Percentiles rank a stretch among this genome's conserved stretches.
Evolutionary conservation across 2,888 invertebrate species (phyloP).

Genomic region (Hemicrepidius hirtus): DNA sequence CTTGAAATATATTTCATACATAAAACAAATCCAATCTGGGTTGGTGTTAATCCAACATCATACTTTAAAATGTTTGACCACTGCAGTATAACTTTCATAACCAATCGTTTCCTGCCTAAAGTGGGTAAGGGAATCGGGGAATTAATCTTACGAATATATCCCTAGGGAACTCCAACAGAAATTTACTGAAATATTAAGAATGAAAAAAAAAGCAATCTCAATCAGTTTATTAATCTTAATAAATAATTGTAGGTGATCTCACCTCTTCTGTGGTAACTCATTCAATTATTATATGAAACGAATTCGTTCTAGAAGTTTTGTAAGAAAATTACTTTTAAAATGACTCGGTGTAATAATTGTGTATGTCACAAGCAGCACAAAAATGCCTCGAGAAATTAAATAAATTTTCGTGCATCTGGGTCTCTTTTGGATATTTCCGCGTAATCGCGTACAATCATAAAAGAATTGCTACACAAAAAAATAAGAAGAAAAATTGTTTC

Average conservation of each 20-base stretch:
- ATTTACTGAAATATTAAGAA: conserved; percentile 22
- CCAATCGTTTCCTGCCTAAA: not conserved
- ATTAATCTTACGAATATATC: conserved; percentile 8
- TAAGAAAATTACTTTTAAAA: too few relatives aligned
- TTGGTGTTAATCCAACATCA: too few relatives aligned
- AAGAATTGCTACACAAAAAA: conserved; percentile 1
- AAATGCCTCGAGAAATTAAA: not conserved
- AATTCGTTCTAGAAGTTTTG: too few relatives aligned
- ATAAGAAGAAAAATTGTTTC: conserved; percentile 29
- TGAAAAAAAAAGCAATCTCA: not conserved
- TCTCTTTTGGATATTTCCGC: conserved; percentile 13
- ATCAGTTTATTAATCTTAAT: conserved; percentile 11
- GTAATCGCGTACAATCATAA: conserved; percentile 11
- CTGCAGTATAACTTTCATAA: too few relatives aligned
- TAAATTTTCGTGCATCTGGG: conserved; percentile 9
- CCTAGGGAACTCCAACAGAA: not conserved
- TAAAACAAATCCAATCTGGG: too few relatives aligned
- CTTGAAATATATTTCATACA: too few relatives aligned
- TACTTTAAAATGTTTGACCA: too few relatives aligned
- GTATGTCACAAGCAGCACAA: conserved; percentile 2
- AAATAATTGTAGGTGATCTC: conserved; percentile 6
- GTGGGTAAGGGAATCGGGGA: conserved; percentile 21
- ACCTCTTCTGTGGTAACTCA: not conserved
- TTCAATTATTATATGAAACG: not conserved
- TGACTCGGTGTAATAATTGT: not conserved